Conservation (phyloP, 2,797 vertebrate species). For the Protonibea diacanthus region DNA sequence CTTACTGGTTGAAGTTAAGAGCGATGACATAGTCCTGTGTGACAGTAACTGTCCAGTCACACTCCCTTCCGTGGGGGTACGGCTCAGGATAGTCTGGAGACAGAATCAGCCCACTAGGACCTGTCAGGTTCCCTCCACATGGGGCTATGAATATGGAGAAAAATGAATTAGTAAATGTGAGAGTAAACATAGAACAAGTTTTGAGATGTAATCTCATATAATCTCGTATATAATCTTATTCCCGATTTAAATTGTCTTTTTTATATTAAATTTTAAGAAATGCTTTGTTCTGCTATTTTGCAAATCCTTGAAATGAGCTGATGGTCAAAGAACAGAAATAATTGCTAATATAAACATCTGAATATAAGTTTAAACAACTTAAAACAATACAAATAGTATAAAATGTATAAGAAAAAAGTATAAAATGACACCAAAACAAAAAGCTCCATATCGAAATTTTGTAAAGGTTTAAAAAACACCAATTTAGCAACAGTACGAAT, state of each 20-base stretch:
- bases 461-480: neutral
- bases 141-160: conserved; percentile 86
- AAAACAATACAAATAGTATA: no score
- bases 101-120: conserved; percentile 94
- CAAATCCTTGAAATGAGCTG: neutral
- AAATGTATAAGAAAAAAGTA: no score
- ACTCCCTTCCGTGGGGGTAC: conserved; percentile 95
- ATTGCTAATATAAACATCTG: no score
- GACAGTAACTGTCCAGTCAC: conserved; percentile 95
- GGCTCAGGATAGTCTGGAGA: conserved; percentile 97
- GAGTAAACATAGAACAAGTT: neutral
- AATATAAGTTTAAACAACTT: no score
- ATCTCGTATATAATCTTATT: neutral
- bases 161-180: neutral
- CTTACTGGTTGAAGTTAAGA: conserved; percentile 94
- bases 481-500: neutral
- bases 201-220: no score
- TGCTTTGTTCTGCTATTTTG: neutral
- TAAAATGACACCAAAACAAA: neutral
- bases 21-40: conserved; percentile 95
- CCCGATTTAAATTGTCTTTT: neutral
- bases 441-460: neutral
- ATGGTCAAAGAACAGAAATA: no score
- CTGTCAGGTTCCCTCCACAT: conserved; percentile 93
- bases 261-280: neutral